phyloP scores from a whole-genome alignment of 2,113 vertebrate genomes.

The Carassius carassius region DNA sequence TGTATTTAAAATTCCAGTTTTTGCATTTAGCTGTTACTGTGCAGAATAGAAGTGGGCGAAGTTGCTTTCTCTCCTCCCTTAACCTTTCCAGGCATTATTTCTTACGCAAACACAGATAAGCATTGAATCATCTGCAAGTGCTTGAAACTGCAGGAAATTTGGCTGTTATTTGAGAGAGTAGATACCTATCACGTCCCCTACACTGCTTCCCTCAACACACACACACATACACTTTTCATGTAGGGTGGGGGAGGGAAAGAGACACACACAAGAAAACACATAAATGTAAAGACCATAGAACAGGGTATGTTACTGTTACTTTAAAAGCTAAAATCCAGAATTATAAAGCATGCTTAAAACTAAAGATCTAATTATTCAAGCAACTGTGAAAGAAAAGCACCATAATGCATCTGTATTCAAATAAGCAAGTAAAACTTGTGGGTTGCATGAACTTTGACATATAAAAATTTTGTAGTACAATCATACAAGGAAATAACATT shows the following conservation, averaged over 20 bases:
- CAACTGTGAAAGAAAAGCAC: not conserved
- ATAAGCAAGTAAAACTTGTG: not conserved
- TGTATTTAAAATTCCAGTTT: not conserved
- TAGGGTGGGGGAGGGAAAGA: conserved; percentile 71
- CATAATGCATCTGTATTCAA: not conserved
- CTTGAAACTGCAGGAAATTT: conserved; percentile 53
- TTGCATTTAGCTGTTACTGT: not conserved
- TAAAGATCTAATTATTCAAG: not conserved
- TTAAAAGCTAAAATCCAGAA: not conserved
- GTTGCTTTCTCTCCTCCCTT: not conserved
- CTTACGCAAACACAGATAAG: not conserved
- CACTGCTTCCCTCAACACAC: conserved; percentile 51
- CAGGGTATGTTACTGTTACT: not conserved
- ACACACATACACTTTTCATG: conserved; percentile 57
- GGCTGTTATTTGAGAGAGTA: conserved; percentile 54
- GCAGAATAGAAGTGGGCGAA: not conserved
- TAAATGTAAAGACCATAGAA: conserved; percentile 58
- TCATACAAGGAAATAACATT: not conserved
- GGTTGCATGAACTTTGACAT: not conserved
- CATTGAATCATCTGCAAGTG: not conserved
- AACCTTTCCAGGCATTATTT: not conserved
- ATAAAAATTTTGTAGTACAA: not conserved
- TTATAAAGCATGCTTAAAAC: not conserved
- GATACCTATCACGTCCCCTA: conserved; percentile 52
- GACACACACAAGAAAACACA: conserved; percentile 65